These are phyloP conservation scores for Laterallus jamaicensis DNA, from an alignment of 2,113 vertebrate genomes.

Conservation along the genomic window DNA sequence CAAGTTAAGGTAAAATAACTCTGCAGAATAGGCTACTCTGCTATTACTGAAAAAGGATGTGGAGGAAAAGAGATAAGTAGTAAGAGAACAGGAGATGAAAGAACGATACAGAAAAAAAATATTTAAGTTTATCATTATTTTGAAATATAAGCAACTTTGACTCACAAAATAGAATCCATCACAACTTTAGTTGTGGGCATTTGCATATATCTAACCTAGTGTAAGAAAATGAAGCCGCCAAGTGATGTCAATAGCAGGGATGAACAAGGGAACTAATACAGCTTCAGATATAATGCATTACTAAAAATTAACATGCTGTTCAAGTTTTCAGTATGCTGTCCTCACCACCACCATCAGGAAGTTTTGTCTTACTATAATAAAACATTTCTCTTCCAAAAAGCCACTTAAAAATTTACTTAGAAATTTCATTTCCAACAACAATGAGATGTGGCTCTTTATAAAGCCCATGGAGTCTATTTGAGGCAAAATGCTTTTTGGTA, in stretches of 20 bases:
- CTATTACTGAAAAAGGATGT: not conserved
- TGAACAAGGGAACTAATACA: not conserved
- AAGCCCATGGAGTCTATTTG: not conserved
- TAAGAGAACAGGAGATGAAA: not conserved
- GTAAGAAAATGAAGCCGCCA: not conserved
- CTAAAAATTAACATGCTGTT: not conserved
- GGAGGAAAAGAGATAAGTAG: not conserved
- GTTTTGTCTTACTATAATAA: not conserved
- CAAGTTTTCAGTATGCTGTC: not conserved
- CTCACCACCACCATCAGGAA: not conserved
- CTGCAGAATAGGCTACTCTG: not conserved
- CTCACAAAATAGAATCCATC: not conserved
- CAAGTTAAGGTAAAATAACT: not conserved
- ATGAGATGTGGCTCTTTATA: not conserved
- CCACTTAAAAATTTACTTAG: not conserved
- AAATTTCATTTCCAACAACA: not conserved
- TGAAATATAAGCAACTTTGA: not conserved
- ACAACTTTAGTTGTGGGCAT: not conserved
- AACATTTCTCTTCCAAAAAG: not conserved
- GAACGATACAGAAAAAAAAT: not conserved
- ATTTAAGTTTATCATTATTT: not conserved
- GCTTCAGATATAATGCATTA: not conserved
- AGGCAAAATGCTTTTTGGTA: slow-evolving; percentile 1
- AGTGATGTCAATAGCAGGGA: not conserved
- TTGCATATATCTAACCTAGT: not conserved